Conservation (phyloP, 2,888 invertebrate species). For the Linnaemya vulpina region DNA sequence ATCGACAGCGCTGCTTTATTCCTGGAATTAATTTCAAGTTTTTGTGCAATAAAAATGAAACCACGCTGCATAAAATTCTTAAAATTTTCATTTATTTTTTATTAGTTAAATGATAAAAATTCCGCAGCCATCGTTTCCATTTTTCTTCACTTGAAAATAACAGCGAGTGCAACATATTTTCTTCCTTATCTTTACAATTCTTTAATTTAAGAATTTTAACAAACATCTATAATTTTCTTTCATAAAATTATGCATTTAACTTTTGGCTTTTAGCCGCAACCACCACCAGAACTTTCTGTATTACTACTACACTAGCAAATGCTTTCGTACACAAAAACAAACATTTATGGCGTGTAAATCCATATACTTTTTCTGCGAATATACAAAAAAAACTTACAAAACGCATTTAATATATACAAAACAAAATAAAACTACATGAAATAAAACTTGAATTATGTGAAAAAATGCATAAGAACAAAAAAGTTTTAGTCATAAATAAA, state of each 20-base stretch:
- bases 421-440: constrained; percentile 15
- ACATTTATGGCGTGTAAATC: neutral
- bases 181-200: neutral
- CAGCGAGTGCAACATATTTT: neutral
- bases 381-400: neutral
- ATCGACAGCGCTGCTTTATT: no score
- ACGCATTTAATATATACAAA: constrained; percentile 32
- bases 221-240: neutral
- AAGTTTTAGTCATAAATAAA: constrained; percentile 60
- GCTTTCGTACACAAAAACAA: constrained; percentile 15
- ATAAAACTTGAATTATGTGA: constrained; percentile 38
- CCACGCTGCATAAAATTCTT: no score
- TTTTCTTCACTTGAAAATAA: neutral
- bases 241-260: constrained; percentile 56
- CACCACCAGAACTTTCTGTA: constrained; percentile 38
- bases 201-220: constrained; percentile 30
- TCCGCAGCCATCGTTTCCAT: neutral
- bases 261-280: constrained; percentile 63
- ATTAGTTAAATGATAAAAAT: no score
- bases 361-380: neutral
- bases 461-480: constrained; percentile 33
- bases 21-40: no score
- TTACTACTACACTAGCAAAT: constrained; percentile 33
- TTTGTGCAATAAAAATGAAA: no score
- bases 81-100: no score